Percentiles rank a stretch among this genome's conserved stretches.
Evolutionary conservation across 2,797 vertebrate species (phyloP).

Genomic region (Enoplosus armatus): DNA sequence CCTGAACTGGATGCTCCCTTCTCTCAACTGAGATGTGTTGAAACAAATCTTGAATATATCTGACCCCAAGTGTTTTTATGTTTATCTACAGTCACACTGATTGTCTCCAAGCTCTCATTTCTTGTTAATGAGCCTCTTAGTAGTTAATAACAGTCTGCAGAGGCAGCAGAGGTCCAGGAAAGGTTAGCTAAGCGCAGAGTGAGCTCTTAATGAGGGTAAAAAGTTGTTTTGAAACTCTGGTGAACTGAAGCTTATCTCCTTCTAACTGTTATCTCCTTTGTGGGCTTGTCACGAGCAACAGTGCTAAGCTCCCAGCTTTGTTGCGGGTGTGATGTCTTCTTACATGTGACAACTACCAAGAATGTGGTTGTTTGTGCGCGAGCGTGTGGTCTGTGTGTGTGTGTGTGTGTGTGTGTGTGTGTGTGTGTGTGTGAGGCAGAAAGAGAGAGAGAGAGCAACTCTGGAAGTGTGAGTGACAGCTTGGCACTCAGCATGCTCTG

Average conservation of each 20-base stretch:
- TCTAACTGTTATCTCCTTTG: slow-evolving; percentile 28
- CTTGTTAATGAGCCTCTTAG: slow-evolving; percentile 67
- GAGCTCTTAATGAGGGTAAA: slow-evolving; percentile 66
- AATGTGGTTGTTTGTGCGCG: slow-evolving; percentile 24
- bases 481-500: slow-evolving; percentile 63
- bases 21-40: slow-evolving; percentile 14
- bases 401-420: slow-evolving; percentile 25
- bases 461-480: slow-evolving; percentile 74
- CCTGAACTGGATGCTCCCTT: slow-evolving; percentile 10
- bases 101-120: slow-evolving; percentile 62
- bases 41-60: slow-evolving; percentile 14
- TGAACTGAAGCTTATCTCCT: slow-evolving; percentile 28
- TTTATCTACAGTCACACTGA: slow-evolving; percentile 59
- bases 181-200: slow-evolving; percentile 51
- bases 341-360: slow-evolving; percentile 49
- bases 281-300: slow-evolving; percentile 40
- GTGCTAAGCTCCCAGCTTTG: slow-evolving; percentile 45
- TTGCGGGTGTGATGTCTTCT: slow-evolving; percentile 50
- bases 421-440: neutral
- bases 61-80: slow-evolving; percentile 46
- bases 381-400: slow-evolving; percentile 9
- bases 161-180: slow-evolving; percentile 37
- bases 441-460: slow-evolving; percentile 19
- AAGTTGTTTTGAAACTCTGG: slow-evolving; percentile 45
- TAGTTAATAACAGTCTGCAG: slow-evolving; percentile 48